Conservation (phyloP, 1,140 invertebrate genomes). For the Eciton burchellii region DNA sequence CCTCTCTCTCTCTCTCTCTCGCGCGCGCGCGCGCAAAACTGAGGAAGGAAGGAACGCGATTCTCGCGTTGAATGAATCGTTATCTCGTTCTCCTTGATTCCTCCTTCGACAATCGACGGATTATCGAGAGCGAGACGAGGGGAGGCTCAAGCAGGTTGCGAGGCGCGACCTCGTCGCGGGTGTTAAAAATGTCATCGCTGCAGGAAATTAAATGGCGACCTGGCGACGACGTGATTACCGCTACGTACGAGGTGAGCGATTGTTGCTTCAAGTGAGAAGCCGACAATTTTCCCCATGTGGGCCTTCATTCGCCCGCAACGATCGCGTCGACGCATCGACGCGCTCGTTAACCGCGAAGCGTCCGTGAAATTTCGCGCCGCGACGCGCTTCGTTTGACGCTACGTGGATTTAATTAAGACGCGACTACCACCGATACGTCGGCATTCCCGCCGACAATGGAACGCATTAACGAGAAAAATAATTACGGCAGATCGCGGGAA, state of each 20-base stretch:
- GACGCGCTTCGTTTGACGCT: conserved; percentile 65
- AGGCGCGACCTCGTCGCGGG: neutral
- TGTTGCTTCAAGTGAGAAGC: neutral
- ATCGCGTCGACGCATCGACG: conserved; percentile 9
- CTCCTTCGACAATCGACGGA: conserved; percentile 42
- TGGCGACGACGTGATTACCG: no score
- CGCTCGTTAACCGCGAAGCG: conserved; percentile 44
- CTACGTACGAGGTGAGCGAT: no score
- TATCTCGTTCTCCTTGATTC: no score
- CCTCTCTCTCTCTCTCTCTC: no score
- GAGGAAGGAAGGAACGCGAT: no score
- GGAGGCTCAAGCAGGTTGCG: no score
- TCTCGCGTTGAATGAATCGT: conserved; percentile 5
- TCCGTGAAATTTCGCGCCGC: conserved; percentile 48
- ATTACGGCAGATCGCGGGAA: conserved; percentile 78
- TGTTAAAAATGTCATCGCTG: neutral
- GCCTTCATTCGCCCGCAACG: conserved; percentile 27
- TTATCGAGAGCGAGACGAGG: conserved; percentile 20
- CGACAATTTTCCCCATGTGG: neutral
- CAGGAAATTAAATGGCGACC: no score
- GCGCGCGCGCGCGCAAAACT: no score
- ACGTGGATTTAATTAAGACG: conserved; percentile 68
- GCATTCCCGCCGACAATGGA: conserved; percentile 75
- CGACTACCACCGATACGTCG: conserved; percentile 59
- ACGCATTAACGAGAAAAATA: conserved; percentile 83